phyloP scores from a whole-genome alignment of 2,113 vertebrate genomes.

The Halcyon malimbica region DNA sequence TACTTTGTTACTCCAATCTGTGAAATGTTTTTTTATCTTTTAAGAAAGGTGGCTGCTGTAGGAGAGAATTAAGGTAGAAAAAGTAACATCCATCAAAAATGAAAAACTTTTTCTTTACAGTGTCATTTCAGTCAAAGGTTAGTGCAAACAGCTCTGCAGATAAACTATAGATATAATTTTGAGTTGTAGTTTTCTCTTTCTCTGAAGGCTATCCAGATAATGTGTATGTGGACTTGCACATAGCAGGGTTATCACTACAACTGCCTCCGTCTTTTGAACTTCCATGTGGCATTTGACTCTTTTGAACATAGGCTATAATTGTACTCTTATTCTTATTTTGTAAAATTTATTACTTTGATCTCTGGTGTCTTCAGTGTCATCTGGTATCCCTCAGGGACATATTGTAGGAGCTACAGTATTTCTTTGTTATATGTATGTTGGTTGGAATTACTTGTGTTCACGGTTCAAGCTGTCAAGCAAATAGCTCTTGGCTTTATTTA shows the following conservation, averaged over 20 bases:
- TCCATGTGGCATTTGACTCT: slow-evolving; percentile 9
- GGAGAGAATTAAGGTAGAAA: neutral
- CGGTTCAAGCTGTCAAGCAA: slow-evolving; percentile 39
- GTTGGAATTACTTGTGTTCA: slow-evolving; percentile 36
- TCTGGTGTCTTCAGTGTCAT: slow-evolving; percentile 47
- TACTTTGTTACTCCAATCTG: neutral
- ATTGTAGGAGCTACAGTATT: neutral
- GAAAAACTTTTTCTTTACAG: neutral
- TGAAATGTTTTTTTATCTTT: neutral
- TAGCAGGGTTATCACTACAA: neutral
- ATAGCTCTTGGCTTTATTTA: slow-evolving; percentile 51
- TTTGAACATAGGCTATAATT: slow-evolving; percentile 19
- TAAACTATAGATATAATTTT: neutral
- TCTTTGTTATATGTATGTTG: slow-evolving; percentile 21
- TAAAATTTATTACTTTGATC: slow-evolving; percentile 44
- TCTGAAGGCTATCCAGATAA: slow-evolving; percentile 9
- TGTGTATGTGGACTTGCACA: neutral
- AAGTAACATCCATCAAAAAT: neutral
- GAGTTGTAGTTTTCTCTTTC: neutral
- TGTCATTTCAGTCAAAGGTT: neutral
- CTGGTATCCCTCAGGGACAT: neutral
- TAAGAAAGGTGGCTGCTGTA: neutral
- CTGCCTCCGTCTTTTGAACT: slow-evolving; percentile 2
- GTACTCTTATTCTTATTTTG: slow-evolving; percentile 43
- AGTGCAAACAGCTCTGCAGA: neutral